Evolutionary conservation across 1,140 invertebrate species (phyloP), one percentile per base, ranked within the genome.

Genomic region (Stegodyphus mimosarum): DNA sequence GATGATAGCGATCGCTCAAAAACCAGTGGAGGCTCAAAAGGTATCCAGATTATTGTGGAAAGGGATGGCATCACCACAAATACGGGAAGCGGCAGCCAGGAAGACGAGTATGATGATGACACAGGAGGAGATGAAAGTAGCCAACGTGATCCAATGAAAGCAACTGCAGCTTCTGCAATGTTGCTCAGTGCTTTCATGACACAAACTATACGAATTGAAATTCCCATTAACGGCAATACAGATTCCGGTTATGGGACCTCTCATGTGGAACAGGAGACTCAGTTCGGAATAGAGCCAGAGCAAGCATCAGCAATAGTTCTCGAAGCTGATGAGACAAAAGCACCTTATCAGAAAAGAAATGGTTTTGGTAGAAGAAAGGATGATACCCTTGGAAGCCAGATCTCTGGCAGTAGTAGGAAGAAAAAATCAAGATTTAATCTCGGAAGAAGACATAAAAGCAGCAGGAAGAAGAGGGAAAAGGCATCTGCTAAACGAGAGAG

Each of bases 401-500:
- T 51, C 9, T 33, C 66, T 1, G 17, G 17, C 10, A 70, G 11
- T 11, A 51, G 50, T 15, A 55, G 7, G 6, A 84, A 53, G 63
- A 89, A 89, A 50, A 88, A 88, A 78, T 89, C 87, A 10, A 80
- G 88, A 53, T 88, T 89, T 64, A 88, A 88, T 87, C 69, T 88
- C 6, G 88, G 86, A 10, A 55, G 88, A 71, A 87, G 88, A 66
- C 87, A 88, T 18, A 98, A 98, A 91, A 95, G 95, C 18, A 97
- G 95, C 89, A 94, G 95, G 90, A 98, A 96, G 92, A 98, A 97
- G 92, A 93, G 96, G 63, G 96, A 98, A 89, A 98, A 97, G 90
- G 97, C 96, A 17, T 97, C 96, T 1, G 97, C 96, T 2, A 97
- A 96, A 90, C 96, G 96, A 89, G 98, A 99, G 90, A 94, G 97